Base-by-base conservation (phyloP, 2,888 invertebrate genomes). In the Mesoligia furuncula region DNA sequence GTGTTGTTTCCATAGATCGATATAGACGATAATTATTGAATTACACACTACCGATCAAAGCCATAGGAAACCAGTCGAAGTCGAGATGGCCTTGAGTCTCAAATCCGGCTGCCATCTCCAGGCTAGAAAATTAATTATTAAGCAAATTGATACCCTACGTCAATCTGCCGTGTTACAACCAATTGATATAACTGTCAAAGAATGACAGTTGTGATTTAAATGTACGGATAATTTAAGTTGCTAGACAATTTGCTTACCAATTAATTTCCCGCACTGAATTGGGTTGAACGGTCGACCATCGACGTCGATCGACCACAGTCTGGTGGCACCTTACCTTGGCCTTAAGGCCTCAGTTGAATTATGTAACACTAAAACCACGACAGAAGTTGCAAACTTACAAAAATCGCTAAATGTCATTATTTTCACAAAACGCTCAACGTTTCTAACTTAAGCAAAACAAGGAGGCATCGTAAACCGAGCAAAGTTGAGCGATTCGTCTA, bases 401-500 rank as follows among this genome's bases (percentile, higher is more conserved):
- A 59, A 59, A 15, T n/a, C 6, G 5, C 48, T 15, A 59, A 2
- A 27, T n/a, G n/a, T n/a, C n/a, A 59, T 27, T 27, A 59, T 15
- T 31, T 61, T 20, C 24, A 36, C 8, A 45, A 81, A 77, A 54
- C 84, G 77, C 78, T 80, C 5, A 20, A 6, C 8, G n/a, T 59
- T 80, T 6, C 0, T 31, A 24, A 45, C 66, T 73, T 80, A 24
- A 13, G 20, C n/a, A 0, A 0, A 3, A 51, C 70, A 64, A 65
- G 77, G 27, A 36, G 65, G 68, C 65, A 24, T 79, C 81, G 69
- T 81, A 86, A 86, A 80, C 68, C 62, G 66, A 62, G 57, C 72
- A 57, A 57, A 73, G 69, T 73, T 85, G 81, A 84, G 70, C 59
- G 67, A 74, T 85, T 67, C 78, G 82, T 85, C 89, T 80, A 87